phyloP scores from a whole-genome alignment of 2,888 invertebrate genomes.

The Liodrosophila aerea region DNA sequence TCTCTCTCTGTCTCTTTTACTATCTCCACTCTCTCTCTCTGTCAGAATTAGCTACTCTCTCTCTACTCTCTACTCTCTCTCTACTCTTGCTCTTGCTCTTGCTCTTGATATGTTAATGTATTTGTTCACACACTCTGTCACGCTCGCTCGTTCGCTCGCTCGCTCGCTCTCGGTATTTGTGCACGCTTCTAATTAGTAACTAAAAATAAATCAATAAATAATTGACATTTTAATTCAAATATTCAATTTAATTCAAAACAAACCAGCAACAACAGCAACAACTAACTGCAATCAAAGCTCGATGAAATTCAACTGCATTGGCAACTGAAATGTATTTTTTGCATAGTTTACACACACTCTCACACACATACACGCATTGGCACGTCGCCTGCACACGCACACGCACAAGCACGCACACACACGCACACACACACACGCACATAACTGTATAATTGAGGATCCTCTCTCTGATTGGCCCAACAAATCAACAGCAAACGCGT shows the following conservation, averaged over 20 bases:
- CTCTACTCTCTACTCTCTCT: constrained; percentile 20
- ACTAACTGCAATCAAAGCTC: constrained; percentile 53
- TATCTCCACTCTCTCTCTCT: constrained; percentile 9
- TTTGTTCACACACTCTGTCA: constrained; percentile 32
- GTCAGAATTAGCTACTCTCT: constrained; percentile 20
- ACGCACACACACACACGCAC: constrained; percentile 7
- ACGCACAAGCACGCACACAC: constrained; percentile 20
- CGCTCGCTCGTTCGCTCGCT: constrained; percentile 44
- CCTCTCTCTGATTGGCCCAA: constrained; percentile 13
- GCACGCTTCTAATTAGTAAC: constrained; percentile 59
- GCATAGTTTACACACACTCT: constrained; percentile 61
- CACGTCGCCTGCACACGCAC: constrained; percentile 34
- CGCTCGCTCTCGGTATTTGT: constrained; percentile 59
- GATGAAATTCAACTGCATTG: constrained; percentile 54
- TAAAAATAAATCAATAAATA: constrained; percentile 22
- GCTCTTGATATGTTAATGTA: constrained; percentile 35
- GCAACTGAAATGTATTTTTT: constrained; percentile 55
- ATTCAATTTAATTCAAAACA: constrained; percentile 1
- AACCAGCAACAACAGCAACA: constrained; percentile 37
- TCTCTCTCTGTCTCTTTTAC: constrained; percentile 12
- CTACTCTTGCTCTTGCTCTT: constrained; percentile 20
- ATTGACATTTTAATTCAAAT: constrained; percentile 3
- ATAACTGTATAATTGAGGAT: background rate
- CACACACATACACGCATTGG: constrained; percentile 21
- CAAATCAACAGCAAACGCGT: constrained; percentile 1